Base-by-base conservation (phyloP, 1,140 invertebrate species). In the Pogonomyrmex barbatus region DNA sequence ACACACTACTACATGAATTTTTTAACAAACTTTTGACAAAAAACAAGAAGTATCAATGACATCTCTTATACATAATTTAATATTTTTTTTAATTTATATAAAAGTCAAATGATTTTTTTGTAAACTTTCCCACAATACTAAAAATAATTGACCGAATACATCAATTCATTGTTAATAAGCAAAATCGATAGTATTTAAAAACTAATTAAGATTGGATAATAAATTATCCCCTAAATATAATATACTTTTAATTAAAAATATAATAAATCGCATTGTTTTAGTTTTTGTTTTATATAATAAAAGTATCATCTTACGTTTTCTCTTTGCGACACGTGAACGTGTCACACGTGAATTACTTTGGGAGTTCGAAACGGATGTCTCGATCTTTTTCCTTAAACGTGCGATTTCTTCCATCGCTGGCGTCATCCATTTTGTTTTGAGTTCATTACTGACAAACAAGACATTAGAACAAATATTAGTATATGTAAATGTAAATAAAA, bases 371-470 rank as follows among this genome's bases (percentile, higher is more conserved):
- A 8, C 1, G 24, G 39, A 9, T 9, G 63, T 12, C n/a, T 81
- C 67, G 71, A 65, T 81, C 73, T 91, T 94, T 73, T 92, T 93
- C 67, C 85, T 93, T 45, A 94, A 88, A 77, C 90, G 90, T 39
- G 90, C 91, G 36, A 95, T 87, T 91, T 94, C 93, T 86, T 95
- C 94, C 94, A 95, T 95, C 3, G 94, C 94, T 8, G 94, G 94
- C 73, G 94, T 95, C 92, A 94, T 93, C 93, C 92, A 94, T 75
- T 94, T 94, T 42, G 91, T 63, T 86, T 93, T 94, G 14, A 91
- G 70, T 4, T 94, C 94, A 50, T 89, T 91, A 68, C 92, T 93
- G 17, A 60, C 33, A 87, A 68, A 71, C 2, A 9, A 56, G 2
- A 45, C 3, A 52, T 52, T 60, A 10, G 75, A 70, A 79, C 58